Evolutionary conservation across 2,113 vertebrate genomes (phyloP).

Genomic region (Nothobranchius furzeri): DNA sequence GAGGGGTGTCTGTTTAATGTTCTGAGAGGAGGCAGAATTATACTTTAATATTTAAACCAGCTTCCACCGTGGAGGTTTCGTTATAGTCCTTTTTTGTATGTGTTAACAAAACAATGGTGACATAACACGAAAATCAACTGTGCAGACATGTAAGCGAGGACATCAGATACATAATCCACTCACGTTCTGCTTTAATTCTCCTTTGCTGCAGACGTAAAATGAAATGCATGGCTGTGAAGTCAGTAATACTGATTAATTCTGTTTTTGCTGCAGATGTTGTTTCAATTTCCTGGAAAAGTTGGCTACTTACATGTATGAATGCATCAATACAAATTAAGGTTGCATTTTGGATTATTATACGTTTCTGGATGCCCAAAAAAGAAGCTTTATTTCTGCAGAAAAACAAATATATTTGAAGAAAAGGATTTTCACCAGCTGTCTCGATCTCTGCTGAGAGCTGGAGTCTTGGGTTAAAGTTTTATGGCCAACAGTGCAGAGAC

Average conservation of each 20-base stretch:
- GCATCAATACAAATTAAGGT: conserved; percentile 14
- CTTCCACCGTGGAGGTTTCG: conserved; percentile 41
- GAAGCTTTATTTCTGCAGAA: conserved; percentile 19
- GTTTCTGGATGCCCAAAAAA: conserved; percentile 15
- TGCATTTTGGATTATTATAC: conserved; percentile 35
- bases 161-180: conserved; percentile 44
- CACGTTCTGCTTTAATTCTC: conserved; percentile 32
- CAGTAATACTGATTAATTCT: conserved; percentile 19
- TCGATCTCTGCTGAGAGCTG: conserved; percentile 38
- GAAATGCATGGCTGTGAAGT: conserved; percentile 3
- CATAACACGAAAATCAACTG: conserved; percentile 49
- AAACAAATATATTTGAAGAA: conserved; percentile 40
- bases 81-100: conserved; percentile 19
- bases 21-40: conserved; percentile 46
- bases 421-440: conserved; percentile 44
- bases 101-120: conserved; percentile 39
- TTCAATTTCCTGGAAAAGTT: conserved; percentile 13
- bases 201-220: conserved; percentile 20
- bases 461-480: conserved; percentile 44
- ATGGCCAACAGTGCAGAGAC: conserved; percentile 30
- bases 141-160: conserved; percentile 17
- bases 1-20: conserved; percentile 67
- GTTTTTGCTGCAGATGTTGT: conserved; percentile 19
- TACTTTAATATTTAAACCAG: conserved; percentile 72
- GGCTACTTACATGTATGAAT: conserved; percentile 18